Evolutionary conservation across 2,113 vertebrate species (phyloP).

Genomic region (Puffinus mauretanicus): DNA sequence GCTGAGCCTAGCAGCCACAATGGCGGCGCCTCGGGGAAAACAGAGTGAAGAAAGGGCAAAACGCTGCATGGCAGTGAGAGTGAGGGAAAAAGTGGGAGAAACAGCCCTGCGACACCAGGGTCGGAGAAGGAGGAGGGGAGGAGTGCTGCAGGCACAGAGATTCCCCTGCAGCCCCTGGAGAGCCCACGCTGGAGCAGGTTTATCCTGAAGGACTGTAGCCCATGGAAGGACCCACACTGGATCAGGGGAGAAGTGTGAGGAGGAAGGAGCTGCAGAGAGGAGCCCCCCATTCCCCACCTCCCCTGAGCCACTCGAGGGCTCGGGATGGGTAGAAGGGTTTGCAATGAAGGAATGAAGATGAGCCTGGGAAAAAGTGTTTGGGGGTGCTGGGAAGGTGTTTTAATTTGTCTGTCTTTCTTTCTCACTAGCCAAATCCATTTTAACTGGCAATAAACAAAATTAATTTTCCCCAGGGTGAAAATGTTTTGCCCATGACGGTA

Average conservation of each 20-base stretch:
- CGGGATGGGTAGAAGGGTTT: no score
- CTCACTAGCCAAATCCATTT: not conserved
- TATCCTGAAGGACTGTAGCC: not conserved
- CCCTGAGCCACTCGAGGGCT: accelerated
- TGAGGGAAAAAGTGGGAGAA: not conserved
- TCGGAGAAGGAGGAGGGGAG: not conserved
- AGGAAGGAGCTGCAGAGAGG: not conserved
- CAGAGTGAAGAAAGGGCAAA: no score
- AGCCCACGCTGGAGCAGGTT: not conserved
- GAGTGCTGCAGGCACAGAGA: no score
- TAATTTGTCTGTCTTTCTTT: not conserved
- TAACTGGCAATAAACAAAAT: not conserved
- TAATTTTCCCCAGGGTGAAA: not conserved
- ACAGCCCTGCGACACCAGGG: no score
- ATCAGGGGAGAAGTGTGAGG: not conserved
- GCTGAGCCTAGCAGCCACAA: no score
- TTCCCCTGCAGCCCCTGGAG: not conserved
- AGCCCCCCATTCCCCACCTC: not conserved
- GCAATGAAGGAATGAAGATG: not conserved
- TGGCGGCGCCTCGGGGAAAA: no score
- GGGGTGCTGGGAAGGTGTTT: not conserved
- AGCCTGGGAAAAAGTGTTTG: not conserved
- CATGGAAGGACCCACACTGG: accelerated
- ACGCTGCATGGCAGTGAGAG: no score
- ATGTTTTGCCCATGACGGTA: not conserved